A percentile compares a stretch with the other conserved stretches of the same genome.
Conservation (phyloP, 1,140 invertebrate genomes). For the Cyclina sinensis region DNA sequence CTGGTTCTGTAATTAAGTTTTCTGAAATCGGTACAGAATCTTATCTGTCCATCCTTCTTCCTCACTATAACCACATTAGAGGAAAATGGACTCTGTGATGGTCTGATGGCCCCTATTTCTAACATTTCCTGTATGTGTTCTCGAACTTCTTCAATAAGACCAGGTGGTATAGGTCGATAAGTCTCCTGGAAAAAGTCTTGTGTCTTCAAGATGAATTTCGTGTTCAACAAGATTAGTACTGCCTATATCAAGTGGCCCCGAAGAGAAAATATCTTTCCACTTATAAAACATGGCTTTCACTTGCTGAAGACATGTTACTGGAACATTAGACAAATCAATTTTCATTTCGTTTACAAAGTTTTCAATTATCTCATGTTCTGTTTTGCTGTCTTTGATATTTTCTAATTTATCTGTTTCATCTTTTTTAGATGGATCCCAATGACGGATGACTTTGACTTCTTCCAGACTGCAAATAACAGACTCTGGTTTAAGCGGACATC, state of each 20-base stretch:
- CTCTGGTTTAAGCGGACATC: neutral
- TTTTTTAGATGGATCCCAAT: neutral
- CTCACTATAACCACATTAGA: neutral
- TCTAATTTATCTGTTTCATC: neutral
- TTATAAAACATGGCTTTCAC: neutral
- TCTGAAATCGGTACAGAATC: neutral
- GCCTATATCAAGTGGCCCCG: neutral
- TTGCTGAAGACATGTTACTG: neutral
- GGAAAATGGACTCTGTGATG: constrained; percentile 13
- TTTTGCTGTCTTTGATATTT: neutral
- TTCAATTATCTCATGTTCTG: neutral
- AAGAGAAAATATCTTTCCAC: constrained; percentile 17
- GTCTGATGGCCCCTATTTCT: neutral
- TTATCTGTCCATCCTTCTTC: neutral
- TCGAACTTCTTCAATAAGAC: neutral
- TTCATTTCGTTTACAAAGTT: neutral
- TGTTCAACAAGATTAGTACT: neutral
- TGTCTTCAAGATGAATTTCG: neutral
- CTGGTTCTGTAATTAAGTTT: neutral
- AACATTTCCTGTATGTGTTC: constrained; percentile 27
- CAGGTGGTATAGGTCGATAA: neutral
- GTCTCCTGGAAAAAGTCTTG: neutral
- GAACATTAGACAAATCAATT: neutral
- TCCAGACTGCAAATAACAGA: neutral
- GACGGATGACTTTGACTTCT: neutral